phyloP scores from a whole-genome alignment of 2,888 invertebrate genomes.

The Aethes cnicana region DNA sequence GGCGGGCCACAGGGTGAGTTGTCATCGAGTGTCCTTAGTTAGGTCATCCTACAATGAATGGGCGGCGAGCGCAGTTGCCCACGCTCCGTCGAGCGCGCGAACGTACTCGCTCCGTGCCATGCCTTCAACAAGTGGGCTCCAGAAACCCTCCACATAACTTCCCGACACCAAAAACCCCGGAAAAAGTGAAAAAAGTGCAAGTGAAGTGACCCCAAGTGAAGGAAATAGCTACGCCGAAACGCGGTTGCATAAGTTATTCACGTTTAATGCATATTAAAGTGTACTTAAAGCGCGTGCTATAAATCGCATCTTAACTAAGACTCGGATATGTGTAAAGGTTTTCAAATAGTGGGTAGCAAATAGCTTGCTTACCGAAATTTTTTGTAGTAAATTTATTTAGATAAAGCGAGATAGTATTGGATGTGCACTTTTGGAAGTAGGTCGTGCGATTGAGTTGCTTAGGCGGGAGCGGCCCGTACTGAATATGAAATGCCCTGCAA shows the following conservation, averaged over 20 bases:
- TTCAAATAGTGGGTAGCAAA: too few relatives aligned
- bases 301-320: slow-evolving; percentile 1
- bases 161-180: slow-evolving; percentile 32
- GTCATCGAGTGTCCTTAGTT: slow-evolving; percentile 57
- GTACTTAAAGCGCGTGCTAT: slow-evolving; percentile 2
- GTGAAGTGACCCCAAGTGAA: slow-evolving; percentile 38
- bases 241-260: slow-evolving; percentile 43
- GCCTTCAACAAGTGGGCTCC: slow-evolving; percentile 67
- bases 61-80: slow-evolving; percentile 76
- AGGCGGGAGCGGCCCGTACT: slow-evolving; percentile 7
- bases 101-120: slow-evolving; percentile 55
- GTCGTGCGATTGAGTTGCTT: slow-evolving; percentile 20
- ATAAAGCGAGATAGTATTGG: slow-evolving; percentile 19
- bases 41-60: slow-evolving; percentile 63
- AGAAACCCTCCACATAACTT: slow-evolving; percentile 38
- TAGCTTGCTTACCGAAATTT: too few relatives aligned
- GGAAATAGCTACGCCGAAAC: slow-evolving; percentile 34
- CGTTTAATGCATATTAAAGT: slow-evolving; percentile 31
- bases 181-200: slow-evolving; percentile 27
- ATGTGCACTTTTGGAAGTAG: slow-evolving; percentile 28
- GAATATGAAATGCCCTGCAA: slow-evolving; percentile 20
- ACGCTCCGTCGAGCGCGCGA: slow-evolving; percentile 76
- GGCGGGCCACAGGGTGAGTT: slow-evolving; percentile 37
- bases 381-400: too few relatives aligned
- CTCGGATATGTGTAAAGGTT: too few relatives aligned